phyloP scores from a whole-genome alignment of 1,140 invertebrate species.

The Choristoneura fumiferana region DNA sequence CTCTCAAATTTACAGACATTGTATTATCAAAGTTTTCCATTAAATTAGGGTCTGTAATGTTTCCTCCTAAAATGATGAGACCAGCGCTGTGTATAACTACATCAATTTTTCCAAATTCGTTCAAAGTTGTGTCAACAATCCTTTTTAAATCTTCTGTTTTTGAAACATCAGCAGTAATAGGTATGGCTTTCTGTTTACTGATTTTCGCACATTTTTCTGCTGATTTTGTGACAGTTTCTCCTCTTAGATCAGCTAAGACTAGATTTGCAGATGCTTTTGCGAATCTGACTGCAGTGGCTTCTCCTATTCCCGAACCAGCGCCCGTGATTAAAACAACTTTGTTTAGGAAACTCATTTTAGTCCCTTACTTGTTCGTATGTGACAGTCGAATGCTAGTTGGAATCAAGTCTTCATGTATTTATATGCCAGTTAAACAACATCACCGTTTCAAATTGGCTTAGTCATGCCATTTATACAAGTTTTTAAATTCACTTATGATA shows the following conservation, averaged over 20 bases:
- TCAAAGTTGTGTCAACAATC: constrained; percentile 23
- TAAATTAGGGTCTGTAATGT: constrained; percentile 25
- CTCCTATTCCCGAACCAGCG: constrained; percentile 41
- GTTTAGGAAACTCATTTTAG: constrained; percentile 40
- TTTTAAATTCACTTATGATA: too few relatives aligned
- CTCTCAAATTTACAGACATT: constrained; percentile 33
- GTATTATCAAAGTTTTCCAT: constrained; percentile 31
- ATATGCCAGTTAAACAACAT: too few relatives aligned
- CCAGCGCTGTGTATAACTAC: constrained; percentile 38
- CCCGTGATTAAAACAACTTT: constrained; percentile 45
- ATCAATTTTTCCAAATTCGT: constrained; percentile 36
- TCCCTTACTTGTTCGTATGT: too few relatives aligned
- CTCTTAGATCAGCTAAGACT: constrained; percentile 33
- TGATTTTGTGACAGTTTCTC: constrained; percentile 28
- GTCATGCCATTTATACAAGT: too few relatives aligned
- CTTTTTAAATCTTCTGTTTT: constrained; percentile 29
- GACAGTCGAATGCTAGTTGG: too few relatives aligned
- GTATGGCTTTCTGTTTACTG: constrained; percentile 28
- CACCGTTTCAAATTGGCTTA: too few relatives aligned
- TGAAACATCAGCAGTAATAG: constrained; percentile 29
- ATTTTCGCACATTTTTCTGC: constrained; percentile 31
- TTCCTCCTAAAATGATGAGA: constrained; percentile 5
- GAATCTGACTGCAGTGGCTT: constrained; percentile 35
- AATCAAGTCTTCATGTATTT: too few relatives aligned
- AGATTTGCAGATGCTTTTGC: constrained; percentile 39